A percentile compares a stretch with the other conserved stretches of the same genome.
Conservation (phyloP, 2,113 vertebrate species). For the Odontophorus gujanensis region DNA sequence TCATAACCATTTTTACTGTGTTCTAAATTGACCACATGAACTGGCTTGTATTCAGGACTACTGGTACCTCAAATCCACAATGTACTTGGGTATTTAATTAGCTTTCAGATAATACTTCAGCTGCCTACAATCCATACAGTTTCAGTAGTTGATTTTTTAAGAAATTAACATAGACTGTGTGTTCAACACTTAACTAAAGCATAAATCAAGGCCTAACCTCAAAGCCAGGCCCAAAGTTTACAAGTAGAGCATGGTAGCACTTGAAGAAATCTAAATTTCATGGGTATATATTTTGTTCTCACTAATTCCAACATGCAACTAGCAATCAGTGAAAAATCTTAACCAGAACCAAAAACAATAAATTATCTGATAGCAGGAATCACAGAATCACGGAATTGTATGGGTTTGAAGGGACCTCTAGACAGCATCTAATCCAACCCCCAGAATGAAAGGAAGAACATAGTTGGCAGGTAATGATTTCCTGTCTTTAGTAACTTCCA, state of each 20-base stretch:
- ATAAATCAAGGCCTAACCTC: neutral
- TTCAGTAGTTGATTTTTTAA: neutral
- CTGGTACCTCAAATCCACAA: neutral
- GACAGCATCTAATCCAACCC: too few relatives aligned
- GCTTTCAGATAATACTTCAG: neutral
- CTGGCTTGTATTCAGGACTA: neutral
- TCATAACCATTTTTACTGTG: neutral
- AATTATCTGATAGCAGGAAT: neutral
- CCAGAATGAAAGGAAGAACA: neutral
- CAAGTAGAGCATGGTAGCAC: neutral
- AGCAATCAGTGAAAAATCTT: neutral
- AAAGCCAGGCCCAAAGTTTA: neutral
- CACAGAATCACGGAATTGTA: too few relatives aligned
- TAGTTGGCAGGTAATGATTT: accelerated
- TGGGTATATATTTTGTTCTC: neutral
- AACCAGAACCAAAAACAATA: neutral
- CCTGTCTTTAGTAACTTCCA: neutral
- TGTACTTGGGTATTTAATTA: neutral
- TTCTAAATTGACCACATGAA: neutral
- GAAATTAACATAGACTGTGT: accelerated
- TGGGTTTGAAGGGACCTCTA: too few relatives aligned
- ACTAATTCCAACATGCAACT: neutral
- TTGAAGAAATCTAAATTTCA: neutral
- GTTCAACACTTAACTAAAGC: neutral
- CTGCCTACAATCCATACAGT: accelerated